Evolutionary conservation across 2,113 vertebrate species (phyloP).

Genomic region (Copsychus sechellarum): DNA sequence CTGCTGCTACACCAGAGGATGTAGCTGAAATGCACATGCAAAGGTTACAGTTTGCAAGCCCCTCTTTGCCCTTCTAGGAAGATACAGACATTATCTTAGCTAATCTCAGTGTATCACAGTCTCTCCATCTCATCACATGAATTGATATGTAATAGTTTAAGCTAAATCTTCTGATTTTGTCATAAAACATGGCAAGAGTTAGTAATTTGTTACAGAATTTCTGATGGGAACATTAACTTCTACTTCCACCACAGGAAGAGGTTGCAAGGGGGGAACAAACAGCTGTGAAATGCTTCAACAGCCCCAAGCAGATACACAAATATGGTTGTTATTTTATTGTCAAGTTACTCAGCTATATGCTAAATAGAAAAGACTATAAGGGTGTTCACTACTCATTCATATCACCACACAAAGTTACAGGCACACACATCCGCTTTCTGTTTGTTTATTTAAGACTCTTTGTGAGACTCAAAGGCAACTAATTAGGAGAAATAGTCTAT

Average conservation of each 20-base stretch:
- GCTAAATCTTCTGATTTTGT: not conserved
- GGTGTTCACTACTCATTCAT: not conserved
- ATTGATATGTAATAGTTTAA: not conserved
- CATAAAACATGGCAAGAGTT: not conserved
- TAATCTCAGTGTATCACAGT: not conserved
- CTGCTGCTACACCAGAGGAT: not conserved
- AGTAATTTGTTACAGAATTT: not conserved
- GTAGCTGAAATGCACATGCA: not conserved
- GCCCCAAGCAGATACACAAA: not conserved
- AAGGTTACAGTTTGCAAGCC: not conserved
- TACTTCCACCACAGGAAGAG: not conserved
- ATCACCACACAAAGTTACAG: not conserved
- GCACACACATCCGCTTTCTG: not conserved
- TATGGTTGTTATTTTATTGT: not conserved
- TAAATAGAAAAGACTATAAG: not conserved
- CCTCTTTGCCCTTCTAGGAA: not conserved
- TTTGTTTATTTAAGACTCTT: slow-evolving; percentile 38
- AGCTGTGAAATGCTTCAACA: not conserved
- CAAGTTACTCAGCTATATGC: not conserved
- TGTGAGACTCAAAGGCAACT: slow-evolving; percentile 35
- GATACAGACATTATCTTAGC: not conserved
- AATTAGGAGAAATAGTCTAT: slow-evolving; percentile 17
- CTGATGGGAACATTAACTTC: not conserved
- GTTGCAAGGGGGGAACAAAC: not conserved
- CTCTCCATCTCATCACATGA: not conserved